Conservation (phyloP, 2,888 invertebrate species). For the Dasysyrphus albostriatus region DNA sequence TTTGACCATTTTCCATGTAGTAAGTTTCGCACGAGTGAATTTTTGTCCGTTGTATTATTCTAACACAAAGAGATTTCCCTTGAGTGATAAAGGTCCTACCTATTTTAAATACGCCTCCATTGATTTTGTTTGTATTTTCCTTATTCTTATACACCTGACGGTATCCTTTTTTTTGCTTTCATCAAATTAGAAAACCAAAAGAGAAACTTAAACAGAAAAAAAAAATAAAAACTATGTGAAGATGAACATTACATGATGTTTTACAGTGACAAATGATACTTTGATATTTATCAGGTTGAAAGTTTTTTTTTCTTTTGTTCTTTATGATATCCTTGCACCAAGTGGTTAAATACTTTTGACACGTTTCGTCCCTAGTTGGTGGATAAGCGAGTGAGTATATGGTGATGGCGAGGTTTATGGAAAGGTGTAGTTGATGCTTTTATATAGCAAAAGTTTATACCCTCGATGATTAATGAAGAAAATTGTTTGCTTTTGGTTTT, state of each 20-base stretch:
- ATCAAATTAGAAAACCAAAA: constrained; percentile 39
- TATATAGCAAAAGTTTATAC: constrained; percentile 55
- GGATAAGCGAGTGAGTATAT: neutral
- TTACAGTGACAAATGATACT: constrained; percentile 72
- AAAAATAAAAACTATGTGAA: constrained; percentile 3
- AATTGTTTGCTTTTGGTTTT: constrained; percentile 43
- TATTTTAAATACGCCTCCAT: constrained; percentile 45
- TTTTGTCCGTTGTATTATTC: neutral
- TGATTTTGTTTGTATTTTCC: constrained; percentile 12
- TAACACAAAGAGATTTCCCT: neutral
- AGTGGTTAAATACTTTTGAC: constrained; percentile 74
- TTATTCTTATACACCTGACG: constrained; percentile 57
- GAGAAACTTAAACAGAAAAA: neutral
- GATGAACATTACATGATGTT: constrained; percentile 64
- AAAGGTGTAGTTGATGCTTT: constrained; percentile 46
- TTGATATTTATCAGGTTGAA: constrained; percentile 70
- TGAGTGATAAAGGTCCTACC: constrained; percentile 41
- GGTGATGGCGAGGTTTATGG: neutral
- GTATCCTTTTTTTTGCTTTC: constrained; percentile 41
- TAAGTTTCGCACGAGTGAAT: constrained; percentile 26
- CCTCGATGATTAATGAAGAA: constrained; percentile 65
- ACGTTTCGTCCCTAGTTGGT: constrained; percentile 12
- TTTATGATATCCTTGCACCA: constrained; percentile 52
- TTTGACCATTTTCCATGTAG: neutral
- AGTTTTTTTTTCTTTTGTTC: constrained; percentile 16